These are phyloP conservation scores for Rachycentron canadum DNA, from an alignment of 2,797 vertebrate genomes.

Conservation along the genomic window DNA sequence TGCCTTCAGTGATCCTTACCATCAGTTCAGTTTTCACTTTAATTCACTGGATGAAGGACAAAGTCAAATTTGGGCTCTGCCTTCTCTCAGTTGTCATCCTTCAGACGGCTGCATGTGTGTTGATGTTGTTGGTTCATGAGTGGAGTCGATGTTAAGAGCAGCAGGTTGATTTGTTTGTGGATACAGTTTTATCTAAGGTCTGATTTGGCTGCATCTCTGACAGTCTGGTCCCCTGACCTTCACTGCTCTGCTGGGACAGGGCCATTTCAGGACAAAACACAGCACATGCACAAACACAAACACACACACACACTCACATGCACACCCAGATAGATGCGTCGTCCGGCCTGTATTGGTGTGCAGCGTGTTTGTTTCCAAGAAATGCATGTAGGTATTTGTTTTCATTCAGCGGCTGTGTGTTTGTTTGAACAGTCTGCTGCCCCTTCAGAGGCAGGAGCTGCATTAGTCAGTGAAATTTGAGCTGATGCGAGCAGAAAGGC, in stretches of 20 bases:
- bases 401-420: constrained; percentile 31
- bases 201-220: neutral
- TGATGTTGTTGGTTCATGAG: constrained; percentile 18
- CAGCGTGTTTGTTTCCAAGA: constrained; percentile 61
- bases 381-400: constrained; percentile 66
- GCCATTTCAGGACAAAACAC: constrained; percentile 35
- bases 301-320: neutral
- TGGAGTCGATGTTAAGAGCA: neutral
- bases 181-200: constrained; percentile 5
- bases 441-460: constrained; percentile 16
- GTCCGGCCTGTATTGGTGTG: constrained; percentile 30
- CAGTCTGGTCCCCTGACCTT: constrained; percentile 36
- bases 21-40: neutral
- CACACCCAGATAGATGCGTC: constrained; percentile 7
- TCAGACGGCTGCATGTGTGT: neutral
- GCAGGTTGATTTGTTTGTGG: neutral
- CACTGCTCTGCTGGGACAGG: constrained; percentile 9
- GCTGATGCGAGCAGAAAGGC: constrained; percentile 31
- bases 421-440: constrained; percentile 37
- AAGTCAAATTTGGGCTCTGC: neutral
- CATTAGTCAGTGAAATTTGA: constrained; percentile 66
- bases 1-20: neutral
- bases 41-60: neutral
- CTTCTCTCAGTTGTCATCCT: neutral
- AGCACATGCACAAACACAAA: neutral